phyloP scores from a whole-genome alignment of 2,797 vertebrate species.

The Scyliorhinus canicula region DNA sequence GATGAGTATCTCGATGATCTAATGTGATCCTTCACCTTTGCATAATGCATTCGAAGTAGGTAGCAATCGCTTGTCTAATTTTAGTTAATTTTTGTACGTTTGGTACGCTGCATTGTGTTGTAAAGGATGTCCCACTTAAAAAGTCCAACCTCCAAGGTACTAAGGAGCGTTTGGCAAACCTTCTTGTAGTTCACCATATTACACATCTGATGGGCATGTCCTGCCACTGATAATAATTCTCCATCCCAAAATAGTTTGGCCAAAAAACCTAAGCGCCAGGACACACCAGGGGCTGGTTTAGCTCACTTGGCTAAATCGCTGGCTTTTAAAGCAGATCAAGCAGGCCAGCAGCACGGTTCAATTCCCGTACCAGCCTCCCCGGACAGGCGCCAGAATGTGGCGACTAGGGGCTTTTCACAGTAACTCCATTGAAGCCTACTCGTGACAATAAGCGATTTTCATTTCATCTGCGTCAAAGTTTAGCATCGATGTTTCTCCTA shows the following conservation, averaged over 20 bases:
- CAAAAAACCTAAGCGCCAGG: neutral
- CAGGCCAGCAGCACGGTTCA: too few species aligned
- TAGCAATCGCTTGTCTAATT: neutral
- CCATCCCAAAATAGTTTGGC: neutral
- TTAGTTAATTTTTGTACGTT: neutral
- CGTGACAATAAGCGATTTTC: too few species aligned
- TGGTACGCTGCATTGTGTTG: neutral
- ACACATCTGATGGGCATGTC: neutral
- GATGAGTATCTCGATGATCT: neutral
- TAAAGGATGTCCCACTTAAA: neutral
- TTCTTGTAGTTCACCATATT: neutral
- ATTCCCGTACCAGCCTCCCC: too few species aligned
- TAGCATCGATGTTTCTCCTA: neutral
- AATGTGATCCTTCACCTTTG: neutral
- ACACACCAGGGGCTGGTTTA: too few species aligned
- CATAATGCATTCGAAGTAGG: neutral
- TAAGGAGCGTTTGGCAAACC: neutral
- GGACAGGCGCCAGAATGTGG: too few species aligned
- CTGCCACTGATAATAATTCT: neutral
- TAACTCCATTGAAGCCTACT: too few species aligned
- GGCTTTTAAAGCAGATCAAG: too few species aligned
- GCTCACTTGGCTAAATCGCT: too few species aligned
- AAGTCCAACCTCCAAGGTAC: neutral
- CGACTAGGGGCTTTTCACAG: too few species aligned
- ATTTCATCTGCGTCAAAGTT: neutral